Conservation (phyloP, 2,888 invertebrate genomes). For the Patella caerulea region DNA sequence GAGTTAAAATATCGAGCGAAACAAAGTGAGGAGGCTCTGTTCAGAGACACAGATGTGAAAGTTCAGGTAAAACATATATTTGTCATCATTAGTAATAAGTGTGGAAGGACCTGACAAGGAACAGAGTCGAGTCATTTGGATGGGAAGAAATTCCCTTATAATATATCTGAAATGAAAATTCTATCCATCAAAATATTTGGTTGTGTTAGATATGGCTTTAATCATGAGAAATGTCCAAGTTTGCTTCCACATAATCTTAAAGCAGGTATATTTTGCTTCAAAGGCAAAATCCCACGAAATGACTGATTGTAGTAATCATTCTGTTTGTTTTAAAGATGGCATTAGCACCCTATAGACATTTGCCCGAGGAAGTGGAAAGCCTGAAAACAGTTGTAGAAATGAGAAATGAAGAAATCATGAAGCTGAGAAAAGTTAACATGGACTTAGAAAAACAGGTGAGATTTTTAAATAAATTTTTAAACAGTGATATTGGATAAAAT, state of each 20-base stretch:
- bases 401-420: slow-evolving; percentile 87
- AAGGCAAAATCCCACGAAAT: no score
- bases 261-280: background rate
- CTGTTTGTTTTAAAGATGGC: slow-evolving; percentile 54
- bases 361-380: slow-evolving; percentile 85
- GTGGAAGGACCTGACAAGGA: background rate
- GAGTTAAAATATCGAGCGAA: slow-evolving; percentile 67
- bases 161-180: no score
- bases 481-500: background rate
- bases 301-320: background rate
- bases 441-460: slow-evolving; percentile 79
- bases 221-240: background rate
- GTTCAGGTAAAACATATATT: slow-evolving; percentile 66
- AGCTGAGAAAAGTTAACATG: slow-evolving; percentile 75
- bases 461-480: background rate
- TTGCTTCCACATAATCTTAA: background rate
- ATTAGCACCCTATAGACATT: slow-evolving; percentile 64
- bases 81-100: background rate
- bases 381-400: slow-evolving; percentile 89
- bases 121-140: no score
- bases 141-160: no score
- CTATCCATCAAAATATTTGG: no score
- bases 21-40: slow-evolving; percentile 69
- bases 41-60: slow-evolving; percentile 71
- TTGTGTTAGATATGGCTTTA: background rate